phyloP scores from a whole-genome alignment of 2,888 invertebrate genomes.

The Spodoptera picta region DNA sequence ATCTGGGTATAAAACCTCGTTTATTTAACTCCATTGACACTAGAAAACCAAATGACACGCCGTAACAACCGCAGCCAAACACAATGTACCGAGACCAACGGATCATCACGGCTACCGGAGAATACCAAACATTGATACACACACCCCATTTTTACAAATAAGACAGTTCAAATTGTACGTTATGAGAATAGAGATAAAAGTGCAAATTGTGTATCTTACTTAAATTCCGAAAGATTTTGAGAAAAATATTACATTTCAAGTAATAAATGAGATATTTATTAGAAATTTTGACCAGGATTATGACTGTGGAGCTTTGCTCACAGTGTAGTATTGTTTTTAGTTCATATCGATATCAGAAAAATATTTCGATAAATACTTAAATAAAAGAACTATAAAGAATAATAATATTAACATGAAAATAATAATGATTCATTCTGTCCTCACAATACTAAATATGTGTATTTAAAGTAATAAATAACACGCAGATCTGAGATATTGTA shows the following conservation, averaged over 20 bases:
- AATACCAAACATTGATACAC: conserved; percentile 51
- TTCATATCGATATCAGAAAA: no score
- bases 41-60: conserved; percentile 48
- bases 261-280: no score
- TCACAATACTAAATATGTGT: neutral
- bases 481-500: conserved; percentile 11
- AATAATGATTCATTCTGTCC: neutral
- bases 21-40: conserved; percentile 51
- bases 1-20: conserved; percentile 44
- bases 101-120: conserved; percentile 64
- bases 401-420: neutral
- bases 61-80: conserved; percentile 59
- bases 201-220: neutral
- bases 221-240: conserved; percentile 4
- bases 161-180: conserved; percentile 3
- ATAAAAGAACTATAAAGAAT: neutral
- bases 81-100: conserved; percentile 64
- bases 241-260: neutral
- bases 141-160: conserved; percentile 24
- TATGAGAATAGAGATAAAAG: neutral
- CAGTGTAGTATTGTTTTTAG: neutral
- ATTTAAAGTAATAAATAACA: neutral
- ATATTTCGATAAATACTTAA: no score
- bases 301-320: neutral
- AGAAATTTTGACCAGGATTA: conserved; percentile 13